Evolutionary conservation across 2,113 vertebrate species (phyloP).

Genomic region (Telmatochromis sp.): DNA sequence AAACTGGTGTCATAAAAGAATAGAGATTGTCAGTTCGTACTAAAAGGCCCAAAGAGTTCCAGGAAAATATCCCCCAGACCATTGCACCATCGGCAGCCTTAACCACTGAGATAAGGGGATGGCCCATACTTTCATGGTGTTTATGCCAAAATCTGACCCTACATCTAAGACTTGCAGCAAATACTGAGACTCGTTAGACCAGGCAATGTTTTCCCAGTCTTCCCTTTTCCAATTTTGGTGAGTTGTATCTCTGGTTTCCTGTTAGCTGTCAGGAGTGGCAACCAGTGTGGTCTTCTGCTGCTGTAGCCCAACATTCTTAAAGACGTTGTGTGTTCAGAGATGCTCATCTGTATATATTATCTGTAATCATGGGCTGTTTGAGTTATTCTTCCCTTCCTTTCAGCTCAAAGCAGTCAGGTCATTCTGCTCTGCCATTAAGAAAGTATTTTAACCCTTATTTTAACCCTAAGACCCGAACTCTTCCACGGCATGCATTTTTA

Average conservation of each 20-base stretch:
- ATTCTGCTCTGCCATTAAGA: not conserved
- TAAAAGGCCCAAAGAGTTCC: too few relatives aligned
- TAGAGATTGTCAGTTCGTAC: not conserved
- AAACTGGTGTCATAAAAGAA: not conserved
- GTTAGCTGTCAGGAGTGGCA: not conserved
- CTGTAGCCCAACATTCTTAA: not conserved
- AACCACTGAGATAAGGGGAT: not conserved
- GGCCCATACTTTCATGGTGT: not conserved
- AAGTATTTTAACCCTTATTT: not conserved
- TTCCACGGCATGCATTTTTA: too few relatives aligned
- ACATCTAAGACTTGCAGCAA: not conserved
- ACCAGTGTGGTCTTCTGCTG: not conserved
- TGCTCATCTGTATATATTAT: not conserved
- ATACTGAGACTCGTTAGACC: rapidly evolving
- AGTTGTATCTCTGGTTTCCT: not conserved
- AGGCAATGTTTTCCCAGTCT: not conserved
- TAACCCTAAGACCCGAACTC: too few relatives aligned
- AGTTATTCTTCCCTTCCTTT: too few relatives aligned
- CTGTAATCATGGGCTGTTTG: too few relatives aligned
- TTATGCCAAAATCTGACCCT: not conserved
- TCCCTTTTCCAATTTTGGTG: not conserved
- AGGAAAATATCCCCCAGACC: not conserved
- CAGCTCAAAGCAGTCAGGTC: not conserved
- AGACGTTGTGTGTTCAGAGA: not conserved
- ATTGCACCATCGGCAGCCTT: not conserved